These are phyloP conservation scores for Pseudonaja textilis DNA, from an alignment of 2,113 vertebrate genomes.

Conservation along the genomic window DNA sequence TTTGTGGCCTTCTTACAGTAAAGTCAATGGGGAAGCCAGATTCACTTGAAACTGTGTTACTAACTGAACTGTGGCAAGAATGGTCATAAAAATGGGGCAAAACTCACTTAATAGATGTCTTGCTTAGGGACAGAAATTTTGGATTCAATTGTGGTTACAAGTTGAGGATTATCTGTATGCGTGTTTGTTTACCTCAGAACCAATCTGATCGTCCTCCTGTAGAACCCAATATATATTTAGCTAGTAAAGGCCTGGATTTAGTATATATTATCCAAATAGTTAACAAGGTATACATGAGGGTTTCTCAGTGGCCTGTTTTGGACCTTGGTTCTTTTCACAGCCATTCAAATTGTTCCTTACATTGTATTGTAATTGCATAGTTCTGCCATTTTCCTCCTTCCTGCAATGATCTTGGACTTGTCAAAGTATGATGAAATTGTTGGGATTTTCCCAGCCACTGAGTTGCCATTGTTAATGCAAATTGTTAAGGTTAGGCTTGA, in stretches of 20 bases:
- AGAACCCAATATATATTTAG: not conserved
- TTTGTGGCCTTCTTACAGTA: not conserved
- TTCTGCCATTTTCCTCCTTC: constrained; percentile 30
- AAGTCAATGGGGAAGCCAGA: not conserved
- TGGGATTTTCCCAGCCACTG: constrained; percentile 41
- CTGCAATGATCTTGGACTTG: constrained; percentile 15
- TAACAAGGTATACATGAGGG: not conserved
- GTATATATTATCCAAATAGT: not conserved
- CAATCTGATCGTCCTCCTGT: not conserved
- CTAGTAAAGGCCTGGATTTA: constrained; percentile 5
- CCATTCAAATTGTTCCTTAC: constrained; percentile 11
- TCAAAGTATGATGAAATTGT: constrained; percentile 19
- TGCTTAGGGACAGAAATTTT: not conserved
- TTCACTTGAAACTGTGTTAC: not conserved
- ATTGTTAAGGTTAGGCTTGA: not conserved
- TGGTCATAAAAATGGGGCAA: not conserved
- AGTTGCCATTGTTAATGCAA: constrained; percentile 29
- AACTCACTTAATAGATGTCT: not conserved
- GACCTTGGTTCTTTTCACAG: not conserved
- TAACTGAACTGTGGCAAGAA: not conserved
- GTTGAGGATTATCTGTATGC: not conserved
- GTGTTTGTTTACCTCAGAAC: not conserved
- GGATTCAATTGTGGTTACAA: not conserved
- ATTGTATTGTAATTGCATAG: constrained; percentile 1
- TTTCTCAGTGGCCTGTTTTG: not conserved